Evolutionary conservation across 2,113 vertebrate genomes (phyloP).

Genomic region (Egretta garzetta): DNA sequence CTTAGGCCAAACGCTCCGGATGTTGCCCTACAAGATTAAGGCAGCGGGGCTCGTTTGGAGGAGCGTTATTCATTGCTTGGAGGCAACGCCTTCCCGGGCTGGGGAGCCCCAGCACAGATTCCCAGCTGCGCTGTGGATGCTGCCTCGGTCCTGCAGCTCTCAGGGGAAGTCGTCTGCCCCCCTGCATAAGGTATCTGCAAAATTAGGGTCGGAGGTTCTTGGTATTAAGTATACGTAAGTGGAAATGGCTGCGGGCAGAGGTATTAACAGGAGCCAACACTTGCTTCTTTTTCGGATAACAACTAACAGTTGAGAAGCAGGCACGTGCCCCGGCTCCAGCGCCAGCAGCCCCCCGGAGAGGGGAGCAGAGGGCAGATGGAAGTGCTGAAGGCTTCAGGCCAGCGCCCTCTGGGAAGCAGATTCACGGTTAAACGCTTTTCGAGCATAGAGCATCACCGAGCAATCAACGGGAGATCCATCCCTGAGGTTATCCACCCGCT

Average conservation of each 20-base stretch:
- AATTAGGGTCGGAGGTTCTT: not conserved
- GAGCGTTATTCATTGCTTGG: not conserved
- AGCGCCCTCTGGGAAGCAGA: accelerated
- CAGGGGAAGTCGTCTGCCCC: not conserved
- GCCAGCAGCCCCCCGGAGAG: no score
- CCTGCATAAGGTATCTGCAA: not conserved
- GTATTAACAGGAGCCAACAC: accelerated
- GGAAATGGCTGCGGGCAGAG: not conserved
- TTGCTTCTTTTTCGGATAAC: accelerated
- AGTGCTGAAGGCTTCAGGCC: not conserved
- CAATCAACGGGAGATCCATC: not conserved
- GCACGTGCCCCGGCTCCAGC: accelerated
- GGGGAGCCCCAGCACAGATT: not conserved
- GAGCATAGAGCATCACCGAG: accelerated
- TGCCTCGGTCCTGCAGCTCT: accelerated
- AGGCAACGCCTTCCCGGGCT: accelerated
- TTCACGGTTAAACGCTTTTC: not conserved
- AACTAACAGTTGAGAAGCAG: not conserved
- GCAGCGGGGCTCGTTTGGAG: accelerated
- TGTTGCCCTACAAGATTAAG: accelerated
- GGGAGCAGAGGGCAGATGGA: not conserved
- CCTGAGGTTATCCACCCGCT: no score
- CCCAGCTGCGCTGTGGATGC: not conserved
- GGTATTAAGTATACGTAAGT: accelerated
- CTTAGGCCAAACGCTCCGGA: not conserved